phyloP scores from a whole-genome alignment of 2,797 vertebrate genomes.

The Antrozous pallidus region DNA sequence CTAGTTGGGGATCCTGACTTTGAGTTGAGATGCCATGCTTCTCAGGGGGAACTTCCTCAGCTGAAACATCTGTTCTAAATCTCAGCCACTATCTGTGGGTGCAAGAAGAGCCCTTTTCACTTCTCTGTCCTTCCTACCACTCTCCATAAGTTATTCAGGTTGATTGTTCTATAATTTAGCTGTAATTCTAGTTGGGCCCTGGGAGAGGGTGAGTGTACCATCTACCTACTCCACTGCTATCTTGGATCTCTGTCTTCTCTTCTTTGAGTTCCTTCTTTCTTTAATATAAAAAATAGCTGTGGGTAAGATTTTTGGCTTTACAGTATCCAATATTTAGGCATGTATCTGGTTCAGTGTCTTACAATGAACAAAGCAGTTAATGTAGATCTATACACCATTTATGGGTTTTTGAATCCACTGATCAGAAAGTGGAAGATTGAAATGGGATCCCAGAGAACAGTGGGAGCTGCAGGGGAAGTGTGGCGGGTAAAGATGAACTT shows the following conservation, averaged over 20 bases:
- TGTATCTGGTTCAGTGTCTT: not conserved
- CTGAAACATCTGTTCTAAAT: not conserved
- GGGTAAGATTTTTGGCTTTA: not conserved
- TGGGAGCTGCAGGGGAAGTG: not conserved
- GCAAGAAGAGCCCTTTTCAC: not conserved
- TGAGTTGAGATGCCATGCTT: not conserved
- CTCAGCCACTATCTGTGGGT: not conserved
- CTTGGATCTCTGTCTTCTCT: not conserved
- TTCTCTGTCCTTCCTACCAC: not conserved
- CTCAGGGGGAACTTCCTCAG: not conserved
- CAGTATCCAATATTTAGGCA: not conserved
- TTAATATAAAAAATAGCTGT: not conserved
- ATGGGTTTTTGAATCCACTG: not conserved
- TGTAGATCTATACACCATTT: not conserved
- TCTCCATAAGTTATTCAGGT: not conserved
- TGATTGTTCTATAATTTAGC: not conserved
- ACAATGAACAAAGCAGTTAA: not conserved
- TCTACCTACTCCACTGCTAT: not conserved
- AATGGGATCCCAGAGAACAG: not conserved
- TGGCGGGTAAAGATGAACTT: not conserved
- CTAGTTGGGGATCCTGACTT: not conserved
- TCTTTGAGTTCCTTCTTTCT: not conserved
- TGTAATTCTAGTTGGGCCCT: not conserved
- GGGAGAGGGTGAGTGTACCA: not conserved
- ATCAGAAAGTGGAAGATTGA: slow-evolving; percentile 23